Evolutionary conservation across 2,113 vertebrate species (phyloP), one percentile per base, ranked within the genome.

Genomic region (Cromileptes altivelis): DNA sequence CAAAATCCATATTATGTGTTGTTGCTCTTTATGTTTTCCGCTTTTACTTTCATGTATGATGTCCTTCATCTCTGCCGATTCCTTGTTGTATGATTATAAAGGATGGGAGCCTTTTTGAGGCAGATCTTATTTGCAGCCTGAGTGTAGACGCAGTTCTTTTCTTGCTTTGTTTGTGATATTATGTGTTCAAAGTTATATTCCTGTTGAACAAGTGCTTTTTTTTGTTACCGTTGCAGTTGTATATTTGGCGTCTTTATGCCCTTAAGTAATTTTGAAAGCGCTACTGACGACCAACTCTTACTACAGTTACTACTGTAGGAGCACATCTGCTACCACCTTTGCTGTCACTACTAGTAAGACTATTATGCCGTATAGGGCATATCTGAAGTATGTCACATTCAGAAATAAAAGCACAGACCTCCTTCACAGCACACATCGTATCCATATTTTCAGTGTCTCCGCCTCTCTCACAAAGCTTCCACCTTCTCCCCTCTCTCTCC

Each of bases 121-220:
- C 45, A 52, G 27, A 52, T 70, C 60, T 61, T 53, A 52, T 62
- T 65, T 67, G 69, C n/a, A 50, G 47, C 15, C 60, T 17, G 4
- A 80, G 47, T 45, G 64, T 8, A 47, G 18, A 64, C 60, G 13
- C 1, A 18, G 14, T 45, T 56, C 14, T 63, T 33, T 49, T 8
- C 67, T 65, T 77, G 21, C 27, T 67, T 68, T 68, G 40, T 60
- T 50, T 81, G 50, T 80, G 62, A 85, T 77, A 64, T 68, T 27
- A 30, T 70, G 25, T 55, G 62, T 53, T 33, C 19, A n/a, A n/a
- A 63, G 40, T 63, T 30, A 14, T 42, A 8, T 53, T 64, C 62
- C 21, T 65, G 49, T 62, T 57, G 52, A 33, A 37, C 57, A 33
- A 75, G 58, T 42, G 50, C 9, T 12, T 12, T 45, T 45, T 65